Conservation (phyloP, 2,888 invertebrate genomes). For the Copidosoma aretas region DNA sequence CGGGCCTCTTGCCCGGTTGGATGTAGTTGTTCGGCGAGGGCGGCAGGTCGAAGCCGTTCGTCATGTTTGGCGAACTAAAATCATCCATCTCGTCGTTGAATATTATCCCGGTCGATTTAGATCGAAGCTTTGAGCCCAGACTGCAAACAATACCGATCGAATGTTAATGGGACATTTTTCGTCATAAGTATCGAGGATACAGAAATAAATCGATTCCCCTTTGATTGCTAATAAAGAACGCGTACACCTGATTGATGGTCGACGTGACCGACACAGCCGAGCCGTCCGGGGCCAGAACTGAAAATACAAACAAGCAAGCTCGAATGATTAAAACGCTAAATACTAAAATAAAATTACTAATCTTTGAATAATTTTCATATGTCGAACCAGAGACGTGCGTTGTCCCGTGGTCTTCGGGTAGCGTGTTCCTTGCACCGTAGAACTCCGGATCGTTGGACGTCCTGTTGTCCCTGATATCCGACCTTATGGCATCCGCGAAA, state of each 20-base stretch:
- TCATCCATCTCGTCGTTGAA: constrained; percentile 97
- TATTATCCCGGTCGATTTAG: constrained; percentile 84
- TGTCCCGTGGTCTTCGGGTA: constrained; percentile 82
- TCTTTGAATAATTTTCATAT: too few species aligned
- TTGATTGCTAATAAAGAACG: constrained; percentile 61
- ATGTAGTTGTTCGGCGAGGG: constrained; percentile 85
- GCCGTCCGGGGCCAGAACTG: constrained; percentile 83
- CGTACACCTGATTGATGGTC: constrained; percentile 82
- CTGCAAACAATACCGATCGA: too few species aligned
- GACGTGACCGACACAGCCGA: constrained; percentile 93
- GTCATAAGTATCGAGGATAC: constrained; percentile 62
- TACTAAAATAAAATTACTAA: too few species aligned
- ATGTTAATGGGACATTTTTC: too few species aligned
- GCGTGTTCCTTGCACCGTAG: constrained; percentile 71
- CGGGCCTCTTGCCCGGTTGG: constrained; percentile 78
- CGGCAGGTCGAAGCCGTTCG: constrained; percentile 74
- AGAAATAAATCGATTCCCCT: too few species aligned
- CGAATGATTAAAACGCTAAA: too few species aligned
- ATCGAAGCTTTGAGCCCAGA: constrained; percentile 82
- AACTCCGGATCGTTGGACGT: constrained; percentile 71
- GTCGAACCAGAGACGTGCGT: constrained; percentile 89
- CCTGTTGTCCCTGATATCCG: constrained; percentile 70
- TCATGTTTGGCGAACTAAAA: constrained; percentile 80
- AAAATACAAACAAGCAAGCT: too few species aligned
- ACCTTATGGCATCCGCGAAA: constrained; percentile 69